phyloP scores from a whole-genome alignment of 2,888 invertebrate species.

The Cynaeus angustus region DNA sequence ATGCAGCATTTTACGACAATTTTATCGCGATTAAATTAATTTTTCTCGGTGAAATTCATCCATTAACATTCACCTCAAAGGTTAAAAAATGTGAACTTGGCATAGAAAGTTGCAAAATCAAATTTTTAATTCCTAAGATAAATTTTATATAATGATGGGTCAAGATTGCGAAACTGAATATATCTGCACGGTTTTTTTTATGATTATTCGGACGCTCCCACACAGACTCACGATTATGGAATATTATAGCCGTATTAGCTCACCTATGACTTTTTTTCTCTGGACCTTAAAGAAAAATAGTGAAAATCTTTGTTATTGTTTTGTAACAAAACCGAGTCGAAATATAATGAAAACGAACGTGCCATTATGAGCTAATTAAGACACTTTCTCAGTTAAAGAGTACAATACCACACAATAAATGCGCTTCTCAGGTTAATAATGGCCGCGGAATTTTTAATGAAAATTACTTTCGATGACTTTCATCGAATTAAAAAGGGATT shows the following conservation, averaged over 20 bases:
- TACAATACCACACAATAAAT: slow-evolving; percentile 38
- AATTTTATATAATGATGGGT: too few relatives aligned
- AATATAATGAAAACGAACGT: slow-evolving; percentile 43
- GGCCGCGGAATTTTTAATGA: slow-evolving; percentile 35
- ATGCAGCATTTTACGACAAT: not conserved
- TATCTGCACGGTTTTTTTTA: slow-evolving; percentile 5
- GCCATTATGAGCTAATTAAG: slow-evolving; percentile 41
- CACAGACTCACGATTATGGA: slow-evolving; percentile 28
- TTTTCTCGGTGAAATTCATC: not conserved
- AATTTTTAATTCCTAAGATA: not conserved
- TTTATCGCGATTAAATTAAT: not conserved
- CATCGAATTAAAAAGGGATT: slow-evolving; percentile 41
- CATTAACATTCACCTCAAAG: slow-evolving; percentile 2
- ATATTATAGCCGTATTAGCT: slow-evolving; percentile 27
- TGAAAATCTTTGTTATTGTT: slow-evolving; percentile 17
- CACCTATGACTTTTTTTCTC: slow-evolving; percentile 34
- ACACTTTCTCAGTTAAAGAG: slow-evolving; percentile 33
- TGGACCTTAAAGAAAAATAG: slow-evolving; percentile 4
- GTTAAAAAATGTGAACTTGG: slow-evolving; percentile 3
- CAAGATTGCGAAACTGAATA: slow-evolving; percentile 2
- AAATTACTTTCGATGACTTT: slow-evolving; percentile 47
- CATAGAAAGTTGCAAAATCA: slow-evolving; percentile 3
- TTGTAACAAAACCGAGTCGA: not conserved
- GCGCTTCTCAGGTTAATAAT: slow-evolving; percentile 38
- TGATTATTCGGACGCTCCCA: slow-evolving; percentile 13